Conservation (phyloP, 92 coral and sea anemone genomes). For the Phenganax stokvisi region DNA sequence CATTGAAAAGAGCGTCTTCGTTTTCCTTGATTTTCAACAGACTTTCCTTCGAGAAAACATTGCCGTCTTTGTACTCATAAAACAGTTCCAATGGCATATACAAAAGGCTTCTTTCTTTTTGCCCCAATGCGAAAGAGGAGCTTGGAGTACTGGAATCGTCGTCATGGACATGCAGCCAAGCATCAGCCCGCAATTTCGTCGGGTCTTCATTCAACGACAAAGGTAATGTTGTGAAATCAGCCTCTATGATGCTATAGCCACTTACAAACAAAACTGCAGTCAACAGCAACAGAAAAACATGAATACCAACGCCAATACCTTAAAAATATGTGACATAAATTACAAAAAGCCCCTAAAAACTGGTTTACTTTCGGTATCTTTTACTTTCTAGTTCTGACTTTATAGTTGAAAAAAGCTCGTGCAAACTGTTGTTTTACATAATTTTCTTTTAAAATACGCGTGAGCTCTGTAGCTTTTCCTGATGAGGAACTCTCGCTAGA, state of each 20-base stretch:
- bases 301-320: constrained; percentile 56
- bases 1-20: constrained; percentile 48
- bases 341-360: neutral
- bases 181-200: constrained; percentile 57
- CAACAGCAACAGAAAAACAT: constrained; percentile 44
- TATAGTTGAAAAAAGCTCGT: too few relatives aligned
- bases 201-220: constrained; percentile 52
- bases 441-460: too few relatives aligned
- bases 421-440: too few relatives aligned
- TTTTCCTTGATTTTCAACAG: constrained; percentile 44
- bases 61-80: constrained; percentile 51
- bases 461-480: too few relatives aligned
- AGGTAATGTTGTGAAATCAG: constrained; percentile 54
- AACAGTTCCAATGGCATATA: constrained; percentile 46
- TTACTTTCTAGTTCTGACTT: too few relatives aligned
- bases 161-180: constrained; percentile 49
- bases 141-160: constrained; percentile 4
- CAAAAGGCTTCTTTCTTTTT: constrained; percentile 29
- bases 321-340: neutral
- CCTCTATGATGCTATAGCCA: constrained; percentile 54
- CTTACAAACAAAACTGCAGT: constrained; percentile 45
- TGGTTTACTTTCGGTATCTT: neutral
- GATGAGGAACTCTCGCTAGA: too few relatives aligned
- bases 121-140: constrained; percentile 26
- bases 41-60: constrained; percentile 55